These are phyloP conservation scores for Drosophila suzukii DNA, from an alignment of 1,140 invertebrate genomes.

Conservation along the genomic window DNA sequence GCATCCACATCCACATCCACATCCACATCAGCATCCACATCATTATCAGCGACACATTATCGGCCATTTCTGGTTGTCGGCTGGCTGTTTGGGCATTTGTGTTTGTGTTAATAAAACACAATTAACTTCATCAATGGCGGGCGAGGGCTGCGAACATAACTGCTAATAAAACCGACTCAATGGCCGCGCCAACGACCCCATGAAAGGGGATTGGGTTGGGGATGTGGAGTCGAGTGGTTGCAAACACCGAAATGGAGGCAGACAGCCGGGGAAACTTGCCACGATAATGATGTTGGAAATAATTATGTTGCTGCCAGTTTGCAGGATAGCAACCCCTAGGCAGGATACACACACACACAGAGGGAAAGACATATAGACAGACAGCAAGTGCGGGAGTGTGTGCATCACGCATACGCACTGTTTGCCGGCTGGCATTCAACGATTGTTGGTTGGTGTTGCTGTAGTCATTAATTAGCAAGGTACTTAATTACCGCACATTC, in stretches of 20 bases:
- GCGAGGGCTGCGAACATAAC: slow-evolving; percentile 61
- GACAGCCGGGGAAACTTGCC: slow-evolving; percentile 30
- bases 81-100: slow-evolving; percentile 74
- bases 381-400: slow-evolving; percentile 19
- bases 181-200: slow-evolving; percentile 67
- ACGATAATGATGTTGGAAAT: slow-evolving; percentile 66
- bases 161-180: slow-evolving; percentile 79
- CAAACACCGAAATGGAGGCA: slow-evolving; percentile 33
- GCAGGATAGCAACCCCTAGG: slow-evolving; percentile 46
- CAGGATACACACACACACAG: slow-evolving; percentile 7
- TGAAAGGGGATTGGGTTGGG: slow-evolving; percentile 17
- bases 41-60: slow-evolving; percentile 76
- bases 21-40: slow-evolving; percentile 3
- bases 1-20: slow-evolving; percentile 3
- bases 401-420: slow-evolving; percentile 71
- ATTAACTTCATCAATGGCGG: slow-evolving; percentile 84
- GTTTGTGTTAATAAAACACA: slow-evolving; percentile 85
- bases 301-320: slow-evolving; percentile 63
- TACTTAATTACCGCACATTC: slow-evolving; percentile 85
- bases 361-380: slow-evolving; percentile 23
- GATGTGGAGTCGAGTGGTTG: slow-evolving; percentile 32
- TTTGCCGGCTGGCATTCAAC: slow-evolving; percentile 59
- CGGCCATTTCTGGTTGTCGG: slow-evolving; percentile 58
- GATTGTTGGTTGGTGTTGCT: slow-evolving; percentile 70
- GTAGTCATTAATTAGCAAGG: slow-evolving; percentile 84